Evolutionary conservation across 1,140 invertebrate species (phyloP), one percentile per base, ranked within the genome.

Genomic region (Orchesella cincta): DNA sequence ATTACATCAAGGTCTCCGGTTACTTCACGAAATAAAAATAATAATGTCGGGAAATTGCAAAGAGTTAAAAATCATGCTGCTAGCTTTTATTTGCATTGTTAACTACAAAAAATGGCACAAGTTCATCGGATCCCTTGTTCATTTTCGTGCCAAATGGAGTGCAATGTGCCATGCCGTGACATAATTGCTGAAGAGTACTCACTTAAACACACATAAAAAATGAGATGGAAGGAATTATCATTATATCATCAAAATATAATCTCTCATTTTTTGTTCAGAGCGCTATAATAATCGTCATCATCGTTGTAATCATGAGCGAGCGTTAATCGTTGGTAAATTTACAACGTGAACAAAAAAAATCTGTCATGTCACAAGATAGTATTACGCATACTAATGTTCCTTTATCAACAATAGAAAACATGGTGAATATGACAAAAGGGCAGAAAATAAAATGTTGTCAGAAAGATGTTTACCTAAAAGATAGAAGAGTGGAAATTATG

Each of bases 181-280:
- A 57, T 57, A 57, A 57, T 57, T 57, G 52, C 23, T n/a, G 52
- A 57, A 57, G 52, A 57, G 14, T 57, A n/a, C 52, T 14, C 52
- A 8, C 18, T 46, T 46, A 46, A 46, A 46, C 39, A 46, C 39
- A 46, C n/a, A n/a, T n/a, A n/a, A n/a, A n/a, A n/a, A n/a, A n/a
- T n/a, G n/a, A n/a, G n/a, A n/a, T n/a, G n/a, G n/a, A n/a, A n/a
- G n/a, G n/a, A n/a, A n/a, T 46, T 12, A 8, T 8, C 39, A 8
- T 8, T 46, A 46, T 12, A 12, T 12, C 39, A 12, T 20, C 39
- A 46, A 46, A 46, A 46, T 46, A 20, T 8, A 20, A 46, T 46
- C 8, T 20, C 20, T 12, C 20, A 12, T 46, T 46, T 46, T 12
- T 46, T 46, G 39, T 12, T 8, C 39, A 46, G 39, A 46, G 39